Evolutionary conservation across 2,113 vertebrate species (phyloP).

Genomic region (Eleginops maclovinus): DNA sequence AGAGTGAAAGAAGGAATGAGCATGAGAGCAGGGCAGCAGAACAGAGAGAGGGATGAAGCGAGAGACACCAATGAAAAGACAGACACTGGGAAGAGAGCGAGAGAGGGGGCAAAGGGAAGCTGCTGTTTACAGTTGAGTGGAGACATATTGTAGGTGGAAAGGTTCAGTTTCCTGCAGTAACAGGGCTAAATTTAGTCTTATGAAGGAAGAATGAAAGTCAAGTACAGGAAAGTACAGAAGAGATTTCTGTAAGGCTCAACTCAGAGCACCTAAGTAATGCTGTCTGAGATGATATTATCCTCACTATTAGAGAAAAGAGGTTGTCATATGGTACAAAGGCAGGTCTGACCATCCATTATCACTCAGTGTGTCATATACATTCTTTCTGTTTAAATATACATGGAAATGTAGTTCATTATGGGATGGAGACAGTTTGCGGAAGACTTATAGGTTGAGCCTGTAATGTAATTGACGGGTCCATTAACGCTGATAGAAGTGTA

Average conservation of each 20-base stretch:
- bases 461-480: slow-evolving; percentile 67
- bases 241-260: slow-evolving; percentile 17
- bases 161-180: slow-evolving; percentile 29
- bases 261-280: slow-evolving; percentile 1
- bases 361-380: slow-evolving; percentile 38
- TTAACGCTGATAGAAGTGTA: slow-evolving; percentile 63
- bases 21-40: slow-evolving; percentile 38
- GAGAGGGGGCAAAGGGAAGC: slow-evolving; percentile 20
- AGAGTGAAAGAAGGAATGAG: slow-evolving; percentile 41
- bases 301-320: not conserved
- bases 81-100: slow-evolving; percentile 9
- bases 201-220: not conserved
- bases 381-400: slow-evolving; percentile 50
- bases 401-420: slow-evolving; percentile 58
- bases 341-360: slow-evolving; percentile 26
- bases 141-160: slow-evolving; percentile 24
- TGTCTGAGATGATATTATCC: slow-evolving; percentile 18
- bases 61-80: slow-evolving; percentile 1
- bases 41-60: slow-evolving; percentile 11
- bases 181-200: not conserved
- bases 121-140: slow-evolving; percentile 25
- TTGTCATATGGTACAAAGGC: slow-evolving; percentile 3
- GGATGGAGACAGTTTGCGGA: slow-evolving; percentile 39
- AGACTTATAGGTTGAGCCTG: slow-evolving; percentile 52
- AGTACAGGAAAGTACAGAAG: not conserved